A percentile compares a stretch with the other conserved stretches of the same genome.
These are phyloP conservation scores for Metallyticus violacea DNA, from an alignment of 2,888 invertebrate genomes.

Conservation along the genomic window DNA sequence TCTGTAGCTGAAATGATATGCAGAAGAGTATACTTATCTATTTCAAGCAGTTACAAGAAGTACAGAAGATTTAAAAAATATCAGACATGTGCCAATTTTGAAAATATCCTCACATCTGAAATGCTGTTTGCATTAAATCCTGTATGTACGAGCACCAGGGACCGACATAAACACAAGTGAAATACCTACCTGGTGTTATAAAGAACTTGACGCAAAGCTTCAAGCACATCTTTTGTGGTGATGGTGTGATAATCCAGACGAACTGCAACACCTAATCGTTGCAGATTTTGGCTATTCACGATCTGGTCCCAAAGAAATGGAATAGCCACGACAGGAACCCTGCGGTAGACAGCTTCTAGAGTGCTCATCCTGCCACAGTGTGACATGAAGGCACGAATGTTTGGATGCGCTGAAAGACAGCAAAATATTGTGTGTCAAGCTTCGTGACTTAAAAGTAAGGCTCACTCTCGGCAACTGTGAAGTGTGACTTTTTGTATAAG, in stretches of 20 bases:
- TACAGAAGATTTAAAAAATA: no score
- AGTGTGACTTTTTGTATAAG: no score
- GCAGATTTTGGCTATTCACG: not conserved
- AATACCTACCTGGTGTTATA: not conserved
- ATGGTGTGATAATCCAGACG: not conserved
- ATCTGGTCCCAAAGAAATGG: not conserved
- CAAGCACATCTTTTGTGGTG: not conserved
- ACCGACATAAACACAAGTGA: no score
- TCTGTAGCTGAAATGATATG: conserved; percentile 36
- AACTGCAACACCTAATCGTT: not conserved
- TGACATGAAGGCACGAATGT: conserved; percentile 29
- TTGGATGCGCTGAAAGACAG: not conserved
- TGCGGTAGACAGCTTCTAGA: not conserved
- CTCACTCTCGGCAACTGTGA: no score
- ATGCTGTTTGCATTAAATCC: no score
- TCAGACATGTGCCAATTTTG: no score
- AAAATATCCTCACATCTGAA: no score
- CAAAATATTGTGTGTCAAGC: no score
- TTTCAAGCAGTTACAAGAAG: no score
- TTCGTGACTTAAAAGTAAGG: no score
- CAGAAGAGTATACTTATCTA: no score
- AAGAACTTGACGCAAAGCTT: not conserved
- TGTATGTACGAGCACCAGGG: no score
- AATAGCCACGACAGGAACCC: not conserved
- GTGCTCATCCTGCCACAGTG: conserved; percentile 51